These are phyloP conservation scores for Pao palembangensis DNA, from an alignment of 2,113 vertebrate species.

Conservation along the genomic window DNA sequence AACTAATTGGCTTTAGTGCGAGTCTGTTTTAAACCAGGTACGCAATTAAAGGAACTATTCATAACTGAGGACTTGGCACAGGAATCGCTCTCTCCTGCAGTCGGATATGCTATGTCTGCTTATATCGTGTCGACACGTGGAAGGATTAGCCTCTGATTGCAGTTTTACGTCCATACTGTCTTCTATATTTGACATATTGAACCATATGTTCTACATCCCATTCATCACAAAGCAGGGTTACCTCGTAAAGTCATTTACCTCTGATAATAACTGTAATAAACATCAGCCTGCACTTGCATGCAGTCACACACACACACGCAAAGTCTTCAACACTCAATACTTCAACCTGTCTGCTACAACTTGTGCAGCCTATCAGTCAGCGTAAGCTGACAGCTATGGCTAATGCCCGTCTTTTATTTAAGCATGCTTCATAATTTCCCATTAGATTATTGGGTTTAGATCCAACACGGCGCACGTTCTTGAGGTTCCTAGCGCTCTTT, in stretches of 20 bases:
- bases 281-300: constrained; percentile 22
- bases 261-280: constrained; percentile 50
- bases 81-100: constrained; percentile 6
- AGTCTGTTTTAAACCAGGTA: constrained; percentile 15
- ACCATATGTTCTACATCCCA: constrained; percentile 21
- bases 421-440: constrained; percentile 53
- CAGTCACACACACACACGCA: constrained; percentile 20
- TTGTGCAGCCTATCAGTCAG: constrained; percentile 53
- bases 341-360: constrained; percentile 43
- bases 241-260: constrained; percentile 48
- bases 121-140: constrained; percentile 28
- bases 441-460: constrained; percentile 39
- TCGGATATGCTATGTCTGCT: constrained; percentile 13
- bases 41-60: constrained; percentile 1
- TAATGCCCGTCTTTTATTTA: constrained; percentile 62
- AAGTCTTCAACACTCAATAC: constrained; percentile 29
- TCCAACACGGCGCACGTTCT: constrained; percentile 18
- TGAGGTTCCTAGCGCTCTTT: constrained; percentile 19
- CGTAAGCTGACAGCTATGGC: constrained; percentile 55
- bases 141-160: constrained; percentile 36
- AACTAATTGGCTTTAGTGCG: constrained; percentile 2
- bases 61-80: constrained; percentile 8
- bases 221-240: constrained; percentile 42
- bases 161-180: constrained; percentile 21
- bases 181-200: constrained; percentile 19